Percentiles rank a stretch among this genome's conserved stretches.
Conservation (phyloP, 2,113 vertebrate species). For the Sylvietta virens region DNA sequence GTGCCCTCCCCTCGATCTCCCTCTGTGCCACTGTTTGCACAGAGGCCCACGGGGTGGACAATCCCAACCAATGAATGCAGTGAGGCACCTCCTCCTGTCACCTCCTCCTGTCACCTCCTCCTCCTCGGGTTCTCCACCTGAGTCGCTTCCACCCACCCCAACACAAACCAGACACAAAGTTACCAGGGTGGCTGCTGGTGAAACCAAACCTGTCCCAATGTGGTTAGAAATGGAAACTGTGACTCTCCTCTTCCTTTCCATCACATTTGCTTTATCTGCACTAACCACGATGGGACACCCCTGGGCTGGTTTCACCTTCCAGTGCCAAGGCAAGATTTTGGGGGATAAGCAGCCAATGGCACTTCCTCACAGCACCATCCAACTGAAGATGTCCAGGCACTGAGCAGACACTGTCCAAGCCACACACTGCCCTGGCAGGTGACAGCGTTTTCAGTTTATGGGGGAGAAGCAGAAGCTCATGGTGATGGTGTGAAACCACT, state of each 20-base stretch:
- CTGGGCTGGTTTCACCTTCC: background rate
- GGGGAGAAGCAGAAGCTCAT: background rate
- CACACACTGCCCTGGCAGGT: background rate
- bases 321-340: background rate
- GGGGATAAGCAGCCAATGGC: background rate
- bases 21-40: background rate
- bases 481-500: background rate
- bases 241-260: background rate
- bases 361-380: background rate
- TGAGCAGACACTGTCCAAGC: background rate
- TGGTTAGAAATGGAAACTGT: background rate
- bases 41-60: background rate
- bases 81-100: background rate
- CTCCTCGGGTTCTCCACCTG: fast-evolving
- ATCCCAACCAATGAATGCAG: background rate
- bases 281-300: fast-evolving
- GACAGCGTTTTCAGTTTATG: background rate
- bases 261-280: background rate
- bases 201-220: background rate
- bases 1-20: background rate
- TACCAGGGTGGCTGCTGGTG: background rate
- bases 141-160: background rate
- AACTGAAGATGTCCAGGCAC: background rate
- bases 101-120: background rate
- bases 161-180: background rate